Evolutionary conservation across 1,140 invertebrate genomes (phyloP).

Genomic region (Drosophila kanapiae): DNA sequence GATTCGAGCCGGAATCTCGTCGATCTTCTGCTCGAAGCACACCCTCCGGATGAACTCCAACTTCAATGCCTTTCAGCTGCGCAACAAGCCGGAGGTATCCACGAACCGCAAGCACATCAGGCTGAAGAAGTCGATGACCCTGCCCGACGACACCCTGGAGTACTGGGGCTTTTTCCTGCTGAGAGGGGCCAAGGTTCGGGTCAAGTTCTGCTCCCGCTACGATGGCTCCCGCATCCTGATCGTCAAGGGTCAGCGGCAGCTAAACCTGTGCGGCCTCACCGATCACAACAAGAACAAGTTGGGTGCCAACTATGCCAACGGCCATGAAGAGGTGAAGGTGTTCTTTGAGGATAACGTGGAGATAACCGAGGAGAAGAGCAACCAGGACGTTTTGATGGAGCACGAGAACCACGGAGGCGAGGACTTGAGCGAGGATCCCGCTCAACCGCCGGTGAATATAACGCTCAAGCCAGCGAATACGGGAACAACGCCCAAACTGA

Average conservation of each 20-base stretch:
- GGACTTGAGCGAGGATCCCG: conserved; percentile 67
- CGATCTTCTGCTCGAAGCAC: conserved; percentile 92
- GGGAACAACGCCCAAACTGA: conserved; percentile 17
- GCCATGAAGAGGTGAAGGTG: conserved; percentile 89
- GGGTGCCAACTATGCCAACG: conserved; percentile 86
- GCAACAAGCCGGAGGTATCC: conserved; percentile 89
- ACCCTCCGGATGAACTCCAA: conserved; percentile 90
- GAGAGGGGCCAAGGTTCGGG: conserved; percentile 90
- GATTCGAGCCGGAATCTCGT: conserved; percentile 91
- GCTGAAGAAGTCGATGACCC: conserved; percentile 92
- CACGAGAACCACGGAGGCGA: conserved; percentile 84
- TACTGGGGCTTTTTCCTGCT: conserved; percentile 96
- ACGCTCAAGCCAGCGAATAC: not conserved
- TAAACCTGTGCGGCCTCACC: conserved; percentile 91
- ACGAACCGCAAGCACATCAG: conserved; percentile 90
- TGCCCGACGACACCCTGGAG: conserved; percentile 94
- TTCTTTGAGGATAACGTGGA: conserved; percentile 89
- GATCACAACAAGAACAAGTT: conserved; percentile 89
- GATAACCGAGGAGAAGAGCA: conserved; percentile 53
- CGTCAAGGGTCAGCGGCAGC: conserved; percentile 90
- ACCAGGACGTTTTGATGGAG: conserved; percentile 55
- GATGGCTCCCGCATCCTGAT: conserved; percentile 92
- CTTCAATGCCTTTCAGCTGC: conserved; percentile 93
- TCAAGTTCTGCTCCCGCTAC: conserved; percentile 93
- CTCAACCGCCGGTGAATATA: not conserved